Conservation (phyloP, 1,140 invertebrate species). For the Neodiprion virginianus region DNA sequence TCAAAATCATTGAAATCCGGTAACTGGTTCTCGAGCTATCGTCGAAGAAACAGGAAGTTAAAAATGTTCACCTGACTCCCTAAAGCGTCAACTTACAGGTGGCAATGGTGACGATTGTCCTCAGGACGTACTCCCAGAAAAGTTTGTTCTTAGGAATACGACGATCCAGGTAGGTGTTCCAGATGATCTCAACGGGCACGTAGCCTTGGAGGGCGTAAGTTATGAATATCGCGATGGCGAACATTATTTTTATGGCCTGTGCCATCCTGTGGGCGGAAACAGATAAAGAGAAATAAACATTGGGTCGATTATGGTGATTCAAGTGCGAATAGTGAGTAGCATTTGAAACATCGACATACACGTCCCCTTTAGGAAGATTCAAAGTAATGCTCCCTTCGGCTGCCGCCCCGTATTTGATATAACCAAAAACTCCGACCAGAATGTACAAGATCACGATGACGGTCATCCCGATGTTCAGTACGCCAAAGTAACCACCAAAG, state of each 20-base stretch:
- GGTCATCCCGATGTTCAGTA: slow-evolving; percentile 80
- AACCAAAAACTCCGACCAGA: slow-evolving; percentile 82
- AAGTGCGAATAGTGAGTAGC: not conserved
- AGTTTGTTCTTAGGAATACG: slow-evolving; percentile 58
- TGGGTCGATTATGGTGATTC: not conserved
- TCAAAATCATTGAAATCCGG: too few species aligned
- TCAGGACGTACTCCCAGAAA: slow-evolving; percentile 70
- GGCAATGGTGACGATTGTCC: slow-evolving; percentile 70
- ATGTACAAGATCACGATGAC: slow-evolving; percentile 78
- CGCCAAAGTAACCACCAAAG: slow-evolving; percentile 75
- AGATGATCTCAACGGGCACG: slow-evolving; percentile 90
- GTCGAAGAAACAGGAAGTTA: not conserved
- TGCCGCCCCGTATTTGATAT: slow-evolving; percentile 75
- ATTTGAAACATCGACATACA: slow-evolving; percentile 53
- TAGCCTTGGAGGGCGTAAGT: slow-evolving; percentile 94
- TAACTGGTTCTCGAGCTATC: too few species aligned
- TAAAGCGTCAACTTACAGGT: slow-evolving; percentile 72
- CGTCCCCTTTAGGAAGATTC: slow-evolving; percentile 69
- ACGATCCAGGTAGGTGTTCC: slow-evolving; percentile 75
- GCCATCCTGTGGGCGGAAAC: slow-evolving; percentile 70
- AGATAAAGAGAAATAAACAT: slow-evolving; percentile 25
- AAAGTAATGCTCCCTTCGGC: slow-evolving; percentile 75
- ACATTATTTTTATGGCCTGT: slow-evolving; percentile 81
- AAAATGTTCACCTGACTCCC: not conserved
- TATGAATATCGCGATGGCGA: slow-evolving; percentile 87